Evolutionary conservation across 2,888 invertebrate genomes (phyloP), one percentile per base, ranked within the genome.

Genomic region (Apamea sordens): DNA sequence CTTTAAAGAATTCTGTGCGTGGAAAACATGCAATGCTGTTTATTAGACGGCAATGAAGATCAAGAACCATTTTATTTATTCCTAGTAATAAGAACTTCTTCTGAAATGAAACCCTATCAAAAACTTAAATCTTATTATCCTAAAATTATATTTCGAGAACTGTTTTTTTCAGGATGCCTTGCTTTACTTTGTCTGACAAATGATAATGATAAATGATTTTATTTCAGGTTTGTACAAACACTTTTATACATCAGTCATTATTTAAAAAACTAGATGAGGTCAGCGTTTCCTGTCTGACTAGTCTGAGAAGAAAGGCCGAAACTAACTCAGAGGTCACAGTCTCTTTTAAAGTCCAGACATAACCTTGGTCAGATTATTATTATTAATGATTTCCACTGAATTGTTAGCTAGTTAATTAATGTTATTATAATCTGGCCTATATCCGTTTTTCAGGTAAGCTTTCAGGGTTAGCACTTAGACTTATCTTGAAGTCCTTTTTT

Each of bases 341-440:
- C 53, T 53, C 6, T 53, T 53, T 53, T 53, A 6, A 53, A 18
- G 7, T 18, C 18, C 21, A 56, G 50, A 53, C 21, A 21, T 53
- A 21, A 53, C 21, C 6, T 53, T 53, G 50, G 50, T 53, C 50
- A 53, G 50, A 53, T 53, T 21, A 53, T 53, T 21, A 21, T 2
- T n/a, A 50, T 61, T 63, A 59, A 72, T 69, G 72, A 74, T 56
- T 65, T n/a, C 6, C 4, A 53, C 28, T 36, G 21, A 65, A 70
- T 47, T 73, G 32, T 53, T 65, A 68, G 36, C 24, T 21, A 78
- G 61, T 32, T 83, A 79, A 77, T 84, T 71, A 80, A 83, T 84
- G 63, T 74, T 68, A n/a, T 56, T 77, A 56, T 69, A 86, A 78
- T 79, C 77, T 76, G 70, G 69, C 32, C 44, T 73, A n/a, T 72